Percentiles rank a stretch among this genome's conserved stretches.
Evolutionary conservation across 2,888 invertebrate species (phyloP).

Genomic region (Platerodrilus igneus): DNA sequence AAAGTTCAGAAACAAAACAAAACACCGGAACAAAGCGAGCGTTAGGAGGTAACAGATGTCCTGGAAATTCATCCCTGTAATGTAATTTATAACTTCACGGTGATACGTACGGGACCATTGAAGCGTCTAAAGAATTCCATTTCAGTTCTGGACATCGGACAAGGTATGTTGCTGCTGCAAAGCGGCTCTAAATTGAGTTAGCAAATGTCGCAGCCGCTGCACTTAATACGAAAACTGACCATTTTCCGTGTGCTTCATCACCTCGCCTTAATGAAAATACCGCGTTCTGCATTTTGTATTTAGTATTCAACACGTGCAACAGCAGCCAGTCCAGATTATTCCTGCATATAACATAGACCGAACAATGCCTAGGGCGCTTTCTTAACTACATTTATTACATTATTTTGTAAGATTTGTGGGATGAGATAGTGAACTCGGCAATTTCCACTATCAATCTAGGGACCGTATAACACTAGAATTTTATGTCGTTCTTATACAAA

Average conservation of each 20-base stretch:
- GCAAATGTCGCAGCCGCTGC: constrained; percentile 43
- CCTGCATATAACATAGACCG: constrained; percentile 11
- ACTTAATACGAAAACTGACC: constrained; percentile 41
- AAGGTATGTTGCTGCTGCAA: constrained; percentile 34
- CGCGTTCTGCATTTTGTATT: constrained; percentile 34
- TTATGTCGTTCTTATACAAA: constrained; percentile 24
- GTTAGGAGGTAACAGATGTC: constrained; percentile 34
- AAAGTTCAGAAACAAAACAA: constrained; percentile 27
- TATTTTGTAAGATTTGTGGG: constrained; percentile 19
- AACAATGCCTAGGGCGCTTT: constrained; percentile 6
- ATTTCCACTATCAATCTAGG: constrained; percentile 25
- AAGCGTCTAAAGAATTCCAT: constrained; percentile 37
- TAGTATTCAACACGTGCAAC: constrained; percentile 27
- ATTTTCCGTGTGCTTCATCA: constrained; percentile 43
- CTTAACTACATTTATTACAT: constrained; percentile 17
- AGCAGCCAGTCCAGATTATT: constrained; percentile 17
- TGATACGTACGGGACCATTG: constrained; percentile 28
- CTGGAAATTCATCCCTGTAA: constrained; percentile 34
- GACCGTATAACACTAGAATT: constrained; percentile 22
- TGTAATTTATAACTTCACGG: constrained; percentile 37
- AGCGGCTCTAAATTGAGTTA: constrained; percentile 45
- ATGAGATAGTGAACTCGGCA: constrained; percentile 19
- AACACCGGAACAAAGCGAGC: constrained; percentile 26
- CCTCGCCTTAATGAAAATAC: constrained; percentile 47
- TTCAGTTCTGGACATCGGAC: constrained; percentile 33